A percentile compares a stretch with the other conserved stretches of the same genome.
Conservation (phyloP, 2,113 vertebrate species). For the Callorhinus ursinus region DNA sequence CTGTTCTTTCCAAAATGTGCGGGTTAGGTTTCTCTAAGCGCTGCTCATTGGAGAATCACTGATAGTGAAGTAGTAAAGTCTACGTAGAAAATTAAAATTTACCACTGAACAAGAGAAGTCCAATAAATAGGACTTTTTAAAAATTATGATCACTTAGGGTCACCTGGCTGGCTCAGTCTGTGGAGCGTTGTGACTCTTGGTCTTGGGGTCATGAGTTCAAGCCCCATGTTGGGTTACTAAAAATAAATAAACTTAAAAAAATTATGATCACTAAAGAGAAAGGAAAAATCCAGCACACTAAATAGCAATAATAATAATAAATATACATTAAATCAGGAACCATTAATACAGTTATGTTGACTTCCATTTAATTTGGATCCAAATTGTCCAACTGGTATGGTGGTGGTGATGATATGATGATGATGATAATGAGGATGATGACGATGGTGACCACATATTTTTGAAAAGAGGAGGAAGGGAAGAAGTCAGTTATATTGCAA, state of each 20-base stretch:
- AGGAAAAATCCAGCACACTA: background rate
- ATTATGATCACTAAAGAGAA: background rate
- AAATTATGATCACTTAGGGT: background rate
- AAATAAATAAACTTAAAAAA: background rate
- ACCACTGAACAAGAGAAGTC: background rate
- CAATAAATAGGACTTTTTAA: background rate
- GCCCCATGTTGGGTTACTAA: background rate
- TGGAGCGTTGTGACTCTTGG: background rate
- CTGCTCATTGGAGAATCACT: background rate
- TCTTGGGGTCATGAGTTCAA: background rate
- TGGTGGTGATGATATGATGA: too few species aligned
- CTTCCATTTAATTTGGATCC: background rate
- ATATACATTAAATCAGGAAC: background rate
- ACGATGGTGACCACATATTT: background rate
- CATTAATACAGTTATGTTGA: too few species aligned
- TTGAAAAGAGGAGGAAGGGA: background rate
- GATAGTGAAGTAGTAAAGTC: background rate
- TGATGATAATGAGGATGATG: background rate
- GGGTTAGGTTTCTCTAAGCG: background rate
- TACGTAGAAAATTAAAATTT: background rate
- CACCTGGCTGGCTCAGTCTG: background rate
- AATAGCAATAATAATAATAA: background rate
- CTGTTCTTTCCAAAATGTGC: background rate
- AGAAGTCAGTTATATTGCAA: background rate
- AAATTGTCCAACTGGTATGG: rapidly evolving